phyloP scores from a whole-genome alignment of 2,797 vertebrate species.

The Enteromius argenteus region DNA sequence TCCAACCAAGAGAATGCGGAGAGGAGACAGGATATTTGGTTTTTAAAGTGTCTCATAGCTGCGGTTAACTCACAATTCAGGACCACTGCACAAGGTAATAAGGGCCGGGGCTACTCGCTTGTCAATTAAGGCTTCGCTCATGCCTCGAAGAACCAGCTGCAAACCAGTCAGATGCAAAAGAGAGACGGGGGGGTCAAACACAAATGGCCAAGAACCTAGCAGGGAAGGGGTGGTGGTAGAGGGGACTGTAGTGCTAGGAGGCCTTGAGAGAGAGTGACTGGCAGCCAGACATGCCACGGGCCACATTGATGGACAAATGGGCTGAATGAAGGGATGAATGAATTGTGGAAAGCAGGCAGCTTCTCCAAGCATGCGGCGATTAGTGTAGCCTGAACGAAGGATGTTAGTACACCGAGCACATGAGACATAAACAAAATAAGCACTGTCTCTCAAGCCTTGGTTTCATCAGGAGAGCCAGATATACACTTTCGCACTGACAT shows the following conservation, averaged over 20 bases:
- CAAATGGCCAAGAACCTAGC: slow-evolving; percentile 59
- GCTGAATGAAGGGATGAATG: slow-evolving; percentile 57
- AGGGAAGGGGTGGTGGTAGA: slow-evolving; percentile 71
- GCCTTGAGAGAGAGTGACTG: slow-evolving; percentile 66
- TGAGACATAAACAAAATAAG: slow-evolving; percentile 51
- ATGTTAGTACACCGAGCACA: slow-evolving; percentile 65
- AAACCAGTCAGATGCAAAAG: slow-evolving; percentile 75
- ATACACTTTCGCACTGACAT: background rate
- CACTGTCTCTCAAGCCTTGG: slow-evolving; percentile 73
- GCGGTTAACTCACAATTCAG: slow-evolving; percentile 97
- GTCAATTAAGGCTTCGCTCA: slow-evolving; percentile 99
- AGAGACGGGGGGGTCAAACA: slow-evolving; percentile 69
- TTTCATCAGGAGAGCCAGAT: slow-evolving; percentile 74
- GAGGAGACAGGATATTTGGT: slow-evolving; percentile 67
- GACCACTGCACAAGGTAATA: slow-evolving; percentile 99
- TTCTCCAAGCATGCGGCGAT: slow-evolving; percentile 55
- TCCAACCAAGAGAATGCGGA: slow-evolving; percentile 73
- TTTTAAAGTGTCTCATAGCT: slow-evolving; percentile 80
- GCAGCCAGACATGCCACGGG: slow-evolving; percentile 71
- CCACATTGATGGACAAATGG: slow-evolving; percentile 58
- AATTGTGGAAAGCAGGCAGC: slow-evolving; percentile 49
- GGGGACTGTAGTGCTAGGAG: slow-evolving; percentile 63
- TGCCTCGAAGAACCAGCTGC: slow-evolving; percentile 99
- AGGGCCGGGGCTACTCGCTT: slow-evolving; percentile 99
- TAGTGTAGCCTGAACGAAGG: slow-evolving; percentile 60